phyloP scores from a whole-genome alignment of 2,888 invertebrate species.

The Monoplex corrugatus region DNA sequence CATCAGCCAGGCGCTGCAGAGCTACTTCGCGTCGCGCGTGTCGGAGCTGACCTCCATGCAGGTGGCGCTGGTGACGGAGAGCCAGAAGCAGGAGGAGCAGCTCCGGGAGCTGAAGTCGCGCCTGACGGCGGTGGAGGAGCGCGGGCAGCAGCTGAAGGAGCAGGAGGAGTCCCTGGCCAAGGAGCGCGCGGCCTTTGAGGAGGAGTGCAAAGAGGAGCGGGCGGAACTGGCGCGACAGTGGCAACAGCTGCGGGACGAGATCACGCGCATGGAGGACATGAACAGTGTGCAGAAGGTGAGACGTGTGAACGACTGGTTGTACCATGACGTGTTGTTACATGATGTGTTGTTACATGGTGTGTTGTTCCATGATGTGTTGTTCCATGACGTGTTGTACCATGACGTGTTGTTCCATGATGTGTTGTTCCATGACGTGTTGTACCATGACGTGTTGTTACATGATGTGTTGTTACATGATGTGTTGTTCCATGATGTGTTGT shows the following conservation, averaged over 20 bases:
- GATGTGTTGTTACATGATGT: no score
- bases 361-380: no score
- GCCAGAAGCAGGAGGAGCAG: constrained; percentile 58
- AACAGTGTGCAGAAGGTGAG: constrained; percentile 75
- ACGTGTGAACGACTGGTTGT: no score
- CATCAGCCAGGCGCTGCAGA: constrained; percentile 65
- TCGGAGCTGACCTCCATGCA: constrained; percentile 60
- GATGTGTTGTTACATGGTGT: no score
- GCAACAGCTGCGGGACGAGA: constrained; percentile 77
- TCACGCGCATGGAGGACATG: constrained; percentile 75
- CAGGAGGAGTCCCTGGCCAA: constrained; percentile 65
- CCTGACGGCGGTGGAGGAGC: constrained; percentile 52
- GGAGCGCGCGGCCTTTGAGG: constrained; percentile 63
- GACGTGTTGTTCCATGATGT: neutral
- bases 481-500: no score
- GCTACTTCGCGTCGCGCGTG: constrained; percentile 68
- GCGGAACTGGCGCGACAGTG: constrained; percentile 75
- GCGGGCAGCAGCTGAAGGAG: constrained; percentile 63
- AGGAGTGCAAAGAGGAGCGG: constrained; percentile 71
- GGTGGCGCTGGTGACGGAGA: constrained; percentile 44
- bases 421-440: no score
- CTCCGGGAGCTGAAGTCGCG: constrained; percentile 55
- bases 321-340: no score
- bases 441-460: no score
- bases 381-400: no score